These are phyloP conservation scores for Phocoena sinus DNA, from an alignment of 2,113 vertebrate species.

Conservation along the genomic window DNA sequence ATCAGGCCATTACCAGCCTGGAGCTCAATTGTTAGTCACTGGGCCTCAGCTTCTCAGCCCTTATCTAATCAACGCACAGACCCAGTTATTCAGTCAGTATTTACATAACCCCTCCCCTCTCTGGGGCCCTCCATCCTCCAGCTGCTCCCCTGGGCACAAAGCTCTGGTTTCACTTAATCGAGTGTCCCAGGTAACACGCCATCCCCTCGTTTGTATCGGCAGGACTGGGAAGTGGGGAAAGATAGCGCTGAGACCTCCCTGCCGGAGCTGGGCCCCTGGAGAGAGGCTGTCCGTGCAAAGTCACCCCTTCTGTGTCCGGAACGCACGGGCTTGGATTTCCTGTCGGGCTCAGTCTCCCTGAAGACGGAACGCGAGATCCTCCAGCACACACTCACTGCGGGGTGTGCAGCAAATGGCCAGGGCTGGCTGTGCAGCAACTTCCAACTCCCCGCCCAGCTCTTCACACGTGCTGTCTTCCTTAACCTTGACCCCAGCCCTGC, in stretches of 20 bases:
- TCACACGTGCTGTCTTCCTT: too few species aligned
- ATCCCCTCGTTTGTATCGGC: constrained; percentile 38
- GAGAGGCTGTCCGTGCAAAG: neutral
- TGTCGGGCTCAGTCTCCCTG: neutral
- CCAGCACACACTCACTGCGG: neutral
- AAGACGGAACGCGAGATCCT: neutral
- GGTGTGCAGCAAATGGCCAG: rapidly evolving
- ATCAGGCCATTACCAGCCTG: neutral
- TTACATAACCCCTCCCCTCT: constrained; percentile 47
- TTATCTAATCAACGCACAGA: constrained; percentile 63
- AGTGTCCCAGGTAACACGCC: constrained; percentile 65
- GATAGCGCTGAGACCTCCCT: constrained; percentile 28
- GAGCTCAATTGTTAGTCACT: neutral
- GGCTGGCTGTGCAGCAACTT: neutral
- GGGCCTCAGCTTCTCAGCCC: neutral
- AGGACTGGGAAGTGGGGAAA: constrained; percentile 18
- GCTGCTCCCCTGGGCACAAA: constrained; percentile 55
- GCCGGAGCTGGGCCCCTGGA: neutral
- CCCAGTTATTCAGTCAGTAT: constrained; percentile 51
- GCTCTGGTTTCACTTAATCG: constrained; percentile 62
- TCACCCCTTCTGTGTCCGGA: neutral
- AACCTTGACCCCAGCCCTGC: neutral
- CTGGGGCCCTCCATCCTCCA: neutral
- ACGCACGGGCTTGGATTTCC: neutral
- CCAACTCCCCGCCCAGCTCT: neutral